Percentiles rank a stretch among this genome's conserved stretches.
Evolutionary conservation across 2,888 invertebrate genomes (phyloP).

Genomic region (Rapana venosa): DNA sequence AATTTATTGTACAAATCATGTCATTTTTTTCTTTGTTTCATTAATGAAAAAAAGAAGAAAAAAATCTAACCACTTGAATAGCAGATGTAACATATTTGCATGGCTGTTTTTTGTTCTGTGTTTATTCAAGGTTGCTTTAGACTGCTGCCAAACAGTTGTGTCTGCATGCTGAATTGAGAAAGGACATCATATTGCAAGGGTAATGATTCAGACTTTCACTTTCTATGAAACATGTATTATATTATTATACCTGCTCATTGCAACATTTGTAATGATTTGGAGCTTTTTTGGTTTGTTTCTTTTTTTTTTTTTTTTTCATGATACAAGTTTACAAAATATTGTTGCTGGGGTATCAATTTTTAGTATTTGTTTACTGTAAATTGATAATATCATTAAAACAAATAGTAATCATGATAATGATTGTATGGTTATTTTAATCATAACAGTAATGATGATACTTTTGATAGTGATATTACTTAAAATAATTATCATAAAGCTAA

Average conservation of each 20-base stretch:
- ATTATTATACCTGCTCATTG: too few relatives aligned
- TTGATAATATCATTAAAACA: too few relatives aligned
- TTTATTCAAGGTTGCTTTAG: conserved; percentile 10
- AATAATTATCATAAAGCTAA: too few relatives aligned
- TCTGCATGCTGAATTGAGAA: conserved; percentile 14
- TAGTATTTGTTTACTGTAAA: neutral
- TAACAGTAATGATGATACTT: too few relatives aligned
- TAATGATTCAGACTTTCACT: neutral
- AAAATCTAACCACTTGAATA: neutral
- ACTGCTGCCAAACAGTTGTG: too few relatives aligned
- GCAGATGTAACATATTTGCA: neutral
- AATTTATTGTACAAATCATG: neutral
- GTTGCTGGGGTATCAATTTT: neutral
- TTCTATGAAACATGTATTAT: neutral
- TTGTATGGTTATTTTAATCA: too few relatives aligned
- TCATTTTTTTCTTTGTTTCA: neutral
- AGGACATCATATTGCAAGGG: conserved; percentile 23
- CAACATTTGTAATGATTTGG: neutral
- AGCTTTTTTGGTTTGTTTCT: neutral
- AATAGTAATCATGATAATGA: too few relatives aligned
- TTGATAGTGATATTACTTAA: too few relatives aligned
- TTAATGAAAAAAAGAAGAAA: neutral
- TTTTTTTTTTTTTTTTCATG: neutral
- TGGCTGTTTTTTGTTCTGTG: conserved; percentile 8
- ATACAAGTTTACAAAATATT: neutral